phyloP scores from a whole-genome alignment of 2,113 vertebrate genomes.

The Terrapene triunguis region DNA sequence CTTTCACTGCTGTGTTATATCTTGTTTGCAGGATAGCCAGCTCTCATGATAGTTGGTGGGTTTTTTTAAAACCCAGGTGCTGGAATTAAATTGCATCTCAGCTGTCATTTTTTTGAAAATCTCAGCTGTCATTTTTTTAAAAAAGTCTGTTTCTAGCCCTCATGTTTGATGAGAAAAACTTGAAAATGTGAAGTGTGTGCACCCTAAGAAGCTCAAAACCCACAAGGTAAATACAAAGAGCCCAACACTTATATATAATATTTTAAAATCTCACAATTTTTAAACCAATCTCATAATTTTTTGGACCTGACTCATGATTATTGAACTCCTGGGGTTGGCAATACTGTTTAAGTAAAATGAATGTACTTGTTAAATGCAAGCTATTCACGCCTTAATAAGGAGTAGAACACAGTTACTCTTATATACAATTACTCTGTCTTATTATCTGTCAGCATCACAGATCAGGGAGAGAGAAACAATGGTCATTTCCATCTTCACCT shows the following conservation, averaged over 20 bases:
- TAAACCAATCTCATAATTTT: background rate
- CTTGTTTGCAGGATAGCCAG: background rate
- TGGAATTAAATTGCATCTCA: background rate
- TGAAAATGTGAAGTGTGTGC: background rate
- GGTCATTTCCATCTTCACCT: background rate
- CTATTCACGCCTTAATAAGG: background rate
- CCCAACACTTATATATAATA: background rate
- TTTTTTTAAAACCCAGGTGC: accelerated
- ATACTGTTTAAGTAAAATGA: background rate
- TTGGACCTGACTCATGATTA: background rate
- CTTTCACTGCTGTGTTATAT: background rate
- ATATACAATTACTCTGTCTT: accelerated
- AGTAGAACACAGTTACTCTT: background rate
- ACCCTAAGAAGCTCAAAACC: background rate
- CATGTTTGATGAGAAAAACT: background rate
- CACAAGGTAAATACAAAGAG: background rate
- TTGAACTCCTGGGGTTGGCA: background rate
- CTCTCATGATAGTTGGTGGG: background rate
- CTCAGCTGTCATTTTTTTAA: background rate
- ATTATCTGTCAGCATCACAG: background rate
- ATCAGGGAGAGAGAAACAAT: background rate
- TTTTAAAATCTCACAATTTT: background rate
- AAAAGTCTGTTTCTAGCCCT: too few species aligned
- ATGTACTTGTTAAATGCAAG: background rate
- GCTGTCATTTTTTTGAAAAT: background rate